Percentiles rank a stretch among this genome's conserved stretches.
These are phyloP conservation scores for Pseudomugil gertrudae DNA, from an alignment of 2,797 vertebrate species.

Conservation along the genomic window DNA sequence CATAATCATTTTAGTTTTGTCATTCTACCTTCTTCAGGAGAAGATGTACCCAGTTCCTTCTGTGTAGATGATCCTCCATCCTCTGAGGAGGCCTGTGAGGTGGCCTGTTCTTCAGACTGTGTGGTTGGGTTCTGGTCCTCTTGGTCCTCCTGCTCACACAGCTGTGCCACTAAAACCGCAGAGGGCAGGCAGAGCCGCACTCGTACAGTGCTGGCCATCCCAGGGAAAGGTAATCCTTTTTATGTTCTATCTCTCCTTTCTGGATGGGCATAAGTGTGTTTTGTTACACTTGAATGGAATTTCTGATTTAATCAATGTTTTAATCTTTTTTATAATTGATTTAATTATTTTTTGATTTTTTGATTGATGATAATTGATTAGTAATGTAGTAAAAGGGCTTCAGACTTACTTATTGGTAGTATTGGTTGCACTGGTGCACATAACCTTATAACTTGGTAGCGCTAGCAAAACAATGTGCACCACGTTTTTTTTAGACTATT, in stretches of 20 bases:
- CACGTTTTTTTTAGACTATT: too few relatives aligned
- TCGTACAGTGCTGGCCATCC: constrained; percentile 88
- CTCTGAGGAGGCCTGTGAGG: constrained; percentile 81
- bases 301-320: background rate
- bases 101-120: constrained; percentile 89
- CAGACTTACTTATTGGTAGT: too few relatives aligned
- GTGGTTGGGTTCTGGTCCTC: constrained; percentile 88
- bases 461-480: too few relatives aligned
- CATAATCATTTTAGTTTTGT: background rate
- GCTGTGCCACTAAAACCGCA: constrained; percentile 86
- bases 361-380: too few relatives aligned
- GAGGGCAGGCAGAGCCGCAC: constrained; percentile 91
- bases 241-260: background rate
- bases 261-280: background rate
- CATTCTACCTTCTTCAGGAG: constrained; percentile 74
- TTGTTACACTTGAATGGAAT: background rate
- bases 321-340: background rate
- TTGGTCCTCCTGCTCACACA: constrained; percentile 92
- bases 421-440: too few relatives aligned
- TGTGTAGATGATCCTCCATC: constrained; percentile 82
- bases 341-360: background rate
- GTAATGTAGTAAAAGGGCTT: too few relatives aligned
- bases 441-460: too few relatives aligned
- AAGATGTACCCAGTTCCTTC: constrained; percentile 74
- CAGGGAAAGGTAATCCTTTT: constrained; percentile 86